Percentiles rank a stretch among this genome's conserved stretches.
phyloP scores from a whole-genome alignment of 2,797 vertebrate genomes.

The Nasua narica region DNA sequence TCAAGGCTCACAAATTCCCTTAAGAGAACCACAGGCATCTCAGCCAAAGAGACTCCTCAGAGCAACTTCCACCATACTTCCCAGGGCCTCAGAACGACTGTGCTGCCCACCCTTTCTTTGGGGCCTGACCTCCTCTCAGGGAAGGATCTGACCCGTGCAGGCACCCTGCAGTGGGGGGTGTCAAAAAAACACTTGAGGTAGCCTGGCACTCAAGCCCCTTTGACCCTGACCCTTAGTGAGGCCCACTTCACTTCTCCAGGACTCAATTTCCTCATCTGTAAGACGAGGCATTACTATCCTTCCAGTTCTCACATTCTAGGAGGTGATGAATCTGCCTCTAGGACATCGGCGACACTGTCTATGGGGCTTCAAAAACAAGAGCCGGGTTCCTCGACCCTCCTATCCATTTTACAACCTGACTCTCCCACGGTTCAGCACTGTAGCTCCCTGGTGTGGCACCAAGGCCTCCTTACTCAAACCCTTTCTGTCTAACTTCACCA shows the following conservation, averaged over 20 bases:
- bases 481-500: neutral
- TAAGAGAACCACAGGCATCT: neutral
- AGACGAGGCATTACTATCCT: neutral
- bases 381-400: neutral
- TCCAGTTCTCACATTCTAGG: neutral
- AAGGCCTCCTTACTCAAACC: neutral
- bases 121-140: neutral
- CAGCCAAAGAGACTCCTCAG: neutral
- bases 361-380: neutral
- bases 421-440: neutral
- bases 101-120: neutral
- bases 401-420: neutral
- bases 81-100: neutral
- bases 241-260: neutral
- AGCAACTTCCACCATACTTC: neutral
- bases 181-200: neutral
- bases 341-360: neutral
- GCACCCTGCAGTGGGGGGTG: neutral
- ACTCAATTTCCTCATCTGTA: neutral
- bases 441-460: neutral
- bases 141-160: neutral
- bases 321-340: neutral
- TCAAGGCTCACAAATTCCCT: neutral
- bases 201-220: neutral
- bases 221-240: neutral